phyloP scores from a whole-genome alignment of 2,888 invertebrate genomes.

The Chrysopilus asiliformis region DNA sequence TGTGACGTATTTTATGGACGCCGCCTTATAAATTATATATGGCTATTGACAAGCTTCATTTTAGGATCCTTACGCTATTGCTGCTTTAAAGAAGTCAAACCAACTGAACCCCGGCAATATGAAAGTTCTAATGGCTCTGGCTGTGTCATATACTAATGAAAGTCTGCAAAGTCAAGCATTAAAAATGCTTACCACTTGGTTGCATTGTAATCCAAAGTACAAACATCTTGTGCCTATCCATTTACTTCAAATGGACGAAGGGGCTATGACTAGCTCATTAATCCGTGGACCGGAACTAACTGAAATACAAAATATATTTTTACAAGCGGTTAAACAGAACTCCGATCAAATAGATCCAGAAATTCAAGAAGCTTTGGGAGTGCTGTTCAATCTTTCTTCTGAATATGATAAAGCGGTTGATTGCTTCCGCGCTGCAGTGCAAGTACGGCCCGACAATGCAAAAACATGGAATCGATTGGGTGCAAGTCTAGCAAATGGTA shows the following conservation, averaged over 20 bases:
- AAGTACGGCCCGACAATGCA: slow-evolving; percentile 63
- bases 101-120: slow-evolving; percentile 66
- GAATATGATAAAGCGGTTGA: slow-evolving; percentile 95
- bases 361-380: slow-evolving; percentile 87
- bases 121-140: slow-evolving; percentile 75
- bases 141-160: slow-evolving; percentile 94
- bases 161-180: slow-evolving; percentile 84
- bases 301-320: slow-evolving; percentile 59
- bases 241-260: slow-evolving; percentile 25
- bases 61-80: slow-evolving; percentile 78
- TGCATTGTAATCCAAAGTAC: slow-evolving; percentile 69
- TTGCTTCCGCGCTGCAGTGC: slow-evolving; percentile 84
- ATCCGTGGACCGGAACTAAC: slow-evolving; percentile 36
- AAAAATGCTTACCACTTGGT: slow-evolving; percentile 63
- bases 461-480: slow-evolving; percentile 95
- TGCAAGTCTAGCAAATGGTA: slow-evolving; percentile 92
- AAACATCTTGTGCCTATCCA: slow-evolving; percentile 51
- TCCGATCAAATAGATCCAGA: slow-evolving; percentile 69
- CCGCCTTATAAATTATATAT: too few relatives aligned
- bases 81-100: slow-evolving; percentile 76
- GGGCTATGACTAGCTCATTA: slow-evolving; percentile 36
- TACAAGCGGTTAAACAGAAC: slow-evolving; percentile 65
- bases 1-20: too few relatives aligned
- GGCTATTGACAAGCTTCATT: too few relatives aligned
- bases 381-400: slow-evolving; percentile 85